Evolutionary conservation across 92 coral and sea anemone species (phyloP).

Genomic region (Zoanthus sociatus): DNA sequence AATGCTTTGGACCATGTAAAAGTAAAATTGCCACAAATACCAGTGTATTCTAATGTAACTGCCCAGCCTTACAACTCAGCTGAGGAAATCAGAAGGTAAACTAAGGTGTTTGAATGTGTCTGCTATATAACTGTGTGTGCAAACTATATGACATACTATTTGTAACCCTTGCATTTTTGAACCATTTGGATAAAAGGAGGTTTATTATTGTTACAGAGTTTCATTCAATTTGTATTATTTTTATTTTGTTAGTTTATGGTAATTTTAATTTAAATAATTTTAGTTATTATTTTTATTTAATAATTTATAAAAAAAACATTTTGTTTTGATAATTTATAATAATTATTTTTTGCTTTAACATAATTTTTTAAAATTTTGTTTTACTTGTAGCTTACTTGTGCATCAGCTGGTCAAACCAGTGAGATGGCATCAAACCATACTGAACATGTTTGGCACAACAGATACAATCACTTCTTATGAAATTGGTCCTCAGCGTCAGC

Average conservation of each 20-base stretch:
- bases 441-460: slow-evolving; percentile 58
- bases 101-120: slow-evolving; percentile 30
- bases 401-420: slow-evolving; percentile 93
- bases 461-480: slow-evolving; percentile 62
- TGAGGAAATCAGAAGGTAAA: slow-evolving; percentile 73
- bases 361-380: not conserved
- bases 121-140: not conserved
- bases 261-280: too few relatives aligned
- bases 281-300: too few relatives aligned
- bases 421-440: slow-evolving; percentile 74
- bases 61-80: slow-evolving; percentile 74
- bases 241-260: too few relatives aligned
- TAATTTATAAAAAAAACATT: too few relatives aligned
- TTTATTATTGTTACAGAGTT: too few relatives aligned
- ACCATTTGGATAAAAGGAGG: too few relatives aligned
- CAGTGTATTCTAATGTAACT: slow-evolving; percentile 91
- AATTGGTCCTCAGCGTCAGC: slow-evolving; percentile 93
- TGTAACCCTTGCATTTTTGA: too few relatives aligned
- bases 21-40: slow-evolving; percentile 64
- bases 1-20: slow-evolving; percentile 61
- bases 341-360: too few relatives aligned
- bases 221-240: too few relatives aligned
- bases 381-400: slow-evolving; percentile 75
- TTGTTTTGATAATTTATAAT: too few relatives aligned
- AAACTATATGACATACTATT: not conserved